Conservation (phyloP, 2,113 vertebrate genomes). For the Pedionomus torquatus region DNA sequence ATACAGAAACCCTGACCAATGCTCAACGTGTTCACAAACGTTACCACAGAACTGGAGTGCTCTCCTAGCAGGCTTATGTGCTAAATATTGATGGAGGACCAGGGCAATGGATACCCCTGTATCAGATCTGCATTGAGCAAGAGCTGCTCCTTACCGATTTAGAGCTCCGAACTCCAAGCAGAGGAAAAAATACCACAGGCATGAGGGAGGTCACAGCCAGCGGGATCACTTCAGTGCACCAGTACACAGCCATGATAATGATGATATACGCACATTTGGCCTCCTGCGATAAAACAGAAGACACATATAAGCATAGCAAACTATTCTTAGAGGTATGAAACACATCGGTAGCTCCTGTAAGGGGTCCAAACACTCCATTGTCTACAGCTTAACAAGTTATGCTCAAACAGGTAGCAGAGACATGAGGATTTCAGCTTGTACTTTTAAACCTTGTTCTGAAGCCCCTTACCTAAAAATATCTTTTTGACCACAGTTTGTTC, state of each 20-base stretch:
- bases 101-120: neutral
- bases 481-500: neutral
- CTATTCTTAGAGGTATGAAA: neutral
- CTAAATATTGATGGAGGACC: neutral
- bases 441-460: neutral
- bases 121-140: neutral
- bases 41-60: neutral
- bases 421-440: neutral
- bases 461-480: neutral
- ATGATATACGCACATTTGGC: slow-evolving; percentile 90
- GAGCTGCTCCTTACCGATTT: slow-evolving; percentile 79
- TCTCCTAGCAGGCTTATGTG: neutral
- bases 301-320: neutral
- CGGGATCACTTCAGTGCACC: slow-evolving; percentile 95
- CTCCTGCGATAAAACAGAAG: slow-evolving; percentile 76
- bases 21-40: neutral
- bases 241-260: slow-evolving; percentile 91
- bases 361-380: neutral
- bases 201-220: slow-evolving; percentile 90
- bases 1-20: neutral
- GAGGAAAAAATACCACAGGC: slow-evolving; percentile 89
- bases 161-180: slow-evolving; percentile 90
- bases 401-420: neutral
- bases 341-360: neutral
- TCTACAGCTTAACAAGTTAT: neutral